Percentiles rank a stretch among this genome's conserved stretches.
phyloP scores from a whole-genome alignment of 2,888 invertebrate genomes.

The Nipponacmea schrenckii region DNA sequence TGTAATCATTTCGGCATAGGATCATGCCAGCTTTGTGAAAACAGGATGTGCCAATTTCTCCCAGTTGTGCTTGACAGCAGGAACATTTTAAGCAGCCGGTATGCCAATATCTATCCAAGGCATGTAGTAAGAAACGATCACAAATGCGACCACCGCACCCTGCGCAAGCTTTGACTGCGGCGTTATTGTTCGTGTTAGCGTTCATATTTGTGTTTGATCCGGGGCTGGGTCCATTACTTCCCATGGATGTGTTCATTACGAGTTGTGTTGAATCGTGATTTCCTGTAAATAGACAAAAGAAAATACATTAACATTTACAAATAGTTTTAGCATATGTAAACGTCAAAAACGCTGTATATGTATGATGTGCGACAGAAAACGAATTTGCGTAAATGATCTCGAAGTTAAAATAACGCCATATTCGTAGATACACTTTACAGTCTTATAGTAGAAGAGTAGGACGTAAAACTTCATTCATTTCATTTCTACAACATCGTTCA shows the following conservation, averaged over 20 bases:
- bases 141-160: conserved; percentile 90
- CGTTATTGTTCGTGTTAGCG: conserved; percentile 24
- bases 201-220: conserved; percentile 30
- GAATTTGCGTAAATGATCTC: no score
- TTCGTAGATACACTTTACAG: no score
- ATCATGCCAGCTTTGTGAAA: conserved; percentile 94
- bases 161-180: conserved; percentile 75
- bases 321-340: no score
- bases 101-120: conserved; percentile 95
- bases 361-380: no score
- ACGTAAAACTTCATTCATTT: no score
- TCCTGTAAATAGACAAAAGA: conserved; percentile 12
- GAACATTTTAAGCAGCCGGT: conserved; percentile 94
- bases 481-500: no score
- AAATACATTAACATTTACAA: no score
- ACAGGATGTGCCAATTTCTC: conserved; percentile 91
- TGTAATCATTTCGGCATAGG: conserved; percentile 93
- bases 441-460: no score
- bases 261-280: conserved; percentile 16
- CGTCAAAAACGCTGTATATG: no score
- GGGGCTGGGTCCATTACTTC: conserved; percentile 28
- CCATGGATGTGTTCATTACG: conserved; percentile 18
- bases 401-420: background rate
- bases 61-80: conserved; percentile 87
- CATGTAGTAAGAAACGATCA: conserved; percentile 90